Conservation (phyloP, 1,140 invertebrate genomes). For the Pinna nobilis region DNA sequence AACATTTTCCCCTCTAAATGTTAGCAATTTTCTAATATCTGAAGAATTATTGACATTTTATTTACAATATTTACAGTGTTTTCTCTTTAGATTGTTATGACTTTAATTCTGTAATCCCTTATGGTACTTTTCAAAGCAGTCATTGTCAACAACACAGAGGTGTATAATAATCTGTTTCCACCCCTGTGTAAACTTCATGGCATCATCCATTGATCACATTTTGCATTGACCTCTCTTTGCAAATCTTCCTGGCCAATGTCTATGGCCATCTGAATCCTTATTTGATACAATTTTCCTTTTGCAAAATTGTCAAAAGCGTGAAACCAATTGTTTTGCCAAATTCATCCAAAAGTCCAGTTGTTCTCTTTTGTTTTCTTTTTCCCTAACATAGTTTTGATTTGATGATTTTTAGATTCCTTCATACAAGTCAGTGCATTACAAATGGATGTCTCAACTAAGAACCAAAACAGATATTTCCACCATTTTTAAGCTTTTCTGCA, state of each 20-base stretch:
- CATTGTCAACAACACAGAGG: too few relatives aligned
- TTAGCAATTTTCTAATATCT: too few relatives aligned
- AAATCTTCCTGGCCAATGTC: slow-evolving; percentile 10
- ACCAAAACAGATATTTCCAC: slow-evolving; percentile 40
- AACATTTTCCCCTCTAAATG: too few relatives aligned
- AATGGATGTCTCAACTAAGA: slow-evolving; percentile 21
- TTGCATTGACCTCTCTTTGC: background rate
- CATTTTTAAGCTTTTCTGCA: slow-evolving; percentile 9
- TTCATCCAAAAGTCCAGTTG: slow-evolving; percentile 13
- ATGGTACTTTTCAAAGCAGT: too few relatives aligned
- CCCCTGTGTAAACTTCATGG: too few relatives aligned
- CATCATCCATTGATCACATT: too few relatives aligned
- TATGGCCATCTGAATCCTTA: background rate
- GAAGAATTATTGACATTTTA: too few relatives aligned
- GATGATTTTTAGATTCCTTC: slow-evolving; percentile 33
- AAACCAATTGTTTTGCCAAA: slow-evolving; percentile 19
- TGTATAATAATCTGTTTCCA: too few relatives aligned
- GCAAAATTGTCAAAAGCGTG: background rate
- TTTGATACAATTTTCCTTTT: slow-evolving; percentile 4
- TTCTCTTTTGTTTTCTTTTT: slow-evolving; percentile 1
- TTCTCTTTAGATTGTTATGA: too few relatives aligned
- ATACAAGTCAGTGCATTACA: slow-evolving; percentile 24
- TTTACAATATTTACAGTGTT: too few relatives aligned
- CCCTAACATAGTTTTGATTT: background rate
- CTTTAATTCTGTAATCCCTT: too few relatives aligned